Evolutionary conservation across 2,797 vertebrate species (phyloP).

Genomic region (Ctenopoma multispine): DNA sequence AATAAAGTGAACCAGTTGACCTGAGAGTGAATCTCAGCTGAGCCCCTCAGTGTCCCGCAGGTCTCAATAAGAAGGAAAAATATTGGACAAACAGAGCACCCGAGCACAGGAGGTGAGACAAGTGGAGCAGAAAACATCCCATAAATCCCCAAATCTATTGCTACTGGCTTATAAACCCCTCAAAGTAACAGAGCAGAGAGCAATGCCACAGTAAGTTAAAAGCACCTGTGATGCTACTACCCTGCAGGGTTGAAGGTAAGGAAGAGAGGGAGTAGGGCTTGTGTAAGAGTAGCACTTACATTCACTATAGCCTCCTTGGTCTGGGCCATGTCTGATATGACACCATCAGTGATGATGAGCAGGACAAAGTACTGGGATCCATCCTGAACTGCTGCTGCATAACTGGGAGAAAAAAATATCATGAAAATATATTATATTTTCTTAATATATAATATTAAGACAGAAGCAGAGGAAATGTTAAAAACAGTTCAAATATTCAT

Average conservation of each 20-base stretch:
- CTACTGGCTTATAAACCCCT: conserved; percentile 46
- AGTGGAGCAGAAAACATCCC: conserved; percentile 65
- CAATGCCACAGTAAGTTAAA: conserved; percentile 40
- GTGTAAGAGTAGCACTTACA: conserved; percentile 83
- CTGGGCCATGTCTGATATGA: conserved; percentile 98
- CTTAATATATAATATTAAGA: no score
- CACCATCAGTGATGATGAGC: conserved; percentile 97
- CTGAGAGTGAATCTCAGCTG: conserved; percentile 47
- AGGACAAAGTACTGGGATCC: conserved; percentile 97
- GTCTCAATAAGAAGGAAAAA: conserved; percentile 48
- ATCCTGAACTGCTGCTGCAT: conserved; percentile 91
- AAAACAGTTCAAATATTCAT: conserved; percentile 7
- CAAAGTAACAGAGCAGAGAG: conserved; percentile 51
- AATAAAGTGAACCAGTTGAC: conserved; percentile 48
- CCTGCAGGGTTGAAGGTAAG: conserved; percentile 10
- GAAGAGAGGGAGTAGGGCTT: conserved; percentile 3
- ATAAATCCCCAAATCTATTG: conserved; percentile 64
- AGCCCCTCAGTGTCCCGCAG: conserved; percentile 27
- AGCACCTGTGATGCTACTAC: conserved; percentile 37
- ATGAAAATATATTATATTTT: neutral
- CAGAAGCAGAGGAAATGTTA: neutral
- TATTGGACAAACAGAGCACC: conserved; percentile 49
- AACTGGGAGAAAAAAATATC: no score
- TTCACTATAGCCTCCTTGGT: conserved; percentile 99
- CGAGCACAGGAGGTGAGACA: conserved; percentile 33